Evolutionary conservation across 1,140 invertebrate genomes (phyloP), one percentile per base, ranked within the genome.

Genomic region (Tetramorium alpestre): DNA sequence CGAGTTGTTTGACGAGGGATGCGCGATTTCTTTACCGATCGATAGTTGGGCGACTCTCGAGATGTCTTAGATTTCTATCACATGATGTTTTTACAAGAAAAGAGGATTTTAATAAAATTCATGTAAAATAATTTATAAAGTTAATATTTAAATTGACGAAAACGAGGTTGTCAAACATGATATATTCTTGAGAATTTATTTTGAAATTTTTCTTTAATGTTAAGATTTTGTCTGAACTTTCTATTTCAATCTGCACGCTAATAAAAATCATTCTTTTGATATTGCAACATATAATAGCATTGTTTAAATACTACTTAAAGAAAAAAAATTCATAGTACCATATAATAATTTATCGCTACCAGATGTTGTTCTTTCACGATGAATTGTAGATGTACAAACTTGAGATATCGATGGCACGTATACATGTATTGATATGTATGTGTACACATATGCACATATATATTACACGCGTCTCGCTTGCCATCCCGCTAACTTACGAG

Each of bases 401-500:
- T 13, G 33, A 84, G 67, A 84, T 70, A 84, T 84, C 85, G 44
- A 86, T 80, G 13, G 51, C 13, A 54, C 33, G 10, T 41, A 16
- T n/a, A 54, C 10, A 22, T 54, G 33, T 28, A 72, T 44, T 28
- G 11, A 81, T 81, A 69, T n/a, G 33, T 28, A 65, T 13, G 33
- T 33, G 51, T 58, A 60, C 22, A 47, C 7, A 54, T 3, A 56
- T 16, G 18, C 38, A 47, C 11, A 58, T 49, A 38, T 25, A 86
- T 44, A 58, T 22, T 69, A 49, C 41, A 73, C 51, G 60, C 51
- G 76, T 58, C 25, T 80, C 47, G 84, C 47, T 69, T 80, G 51
- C 51, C 54, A 60, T 67, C 51, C n/a, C 64, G 77, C 77, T 81
- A 80, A 86, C 62, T 78, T 86, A 69, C 77, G 77, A 86, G 77